Conservation (phyloP, 2,888 invertebrate species). For the Phymatocera aterrima region DNA sequence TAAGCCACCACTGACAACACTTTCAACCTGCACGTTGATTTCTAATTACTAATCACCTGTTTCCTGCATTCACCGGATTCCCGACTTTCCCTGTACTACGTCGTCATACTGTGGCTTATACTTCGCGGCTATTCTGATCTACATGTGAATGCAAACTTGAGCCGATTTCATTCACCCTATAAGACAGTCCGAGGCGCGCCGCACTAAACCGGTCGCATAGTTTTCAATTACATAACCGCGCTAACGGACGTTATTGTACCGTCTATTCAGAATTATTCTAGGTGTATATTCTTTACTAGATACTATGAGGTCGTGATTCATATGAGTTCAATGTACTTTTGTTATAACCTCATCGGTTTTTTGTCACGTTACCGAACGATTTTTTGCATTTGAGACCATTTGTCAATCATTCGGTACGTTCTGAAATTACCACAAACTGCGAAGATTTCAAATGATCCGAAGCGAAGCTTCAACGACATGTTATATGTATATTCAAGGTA, state of each 20-base stretch:
- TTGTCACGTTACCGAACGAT: too few relatives aligned
- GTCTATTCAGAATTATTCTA: neutral
- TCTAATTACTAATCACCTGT: constrained; percentile 37
- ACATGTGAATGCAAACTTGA: neutral
- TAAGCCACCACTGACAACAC: constrained; percentile 1
- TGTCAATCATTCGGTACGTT: too few relatives aligned
- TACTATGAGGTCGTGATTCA: too few relatives aligned
- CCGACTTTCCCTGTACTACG: constrained; percentile 14
- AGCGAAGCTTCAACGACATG: too few relatives aligned
- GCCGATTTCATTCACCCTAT: constrained; percentile 14
- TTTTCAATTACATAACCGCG: constrained; percentile 20
- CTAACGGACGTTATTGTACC: neutral
- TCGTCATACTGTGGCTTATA: neutral
- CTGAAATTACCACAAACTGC: too few relatives aligned
- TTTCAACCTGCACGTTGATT: constrained; percentile 29
- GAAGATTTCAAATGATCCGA: too few relatives aligned
- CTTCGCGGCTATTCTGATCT: neutral
- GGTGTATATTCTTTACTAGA: neutral
- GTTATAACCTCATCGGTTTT: too few relatives aligned
- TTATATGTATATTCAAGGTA: too few relatives aligned
- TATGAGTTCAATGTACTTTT: too few relatives aligned
- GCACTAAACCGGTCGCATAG: constrained; percentile 24
- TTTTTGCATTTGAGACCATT: too few relatives aligned
- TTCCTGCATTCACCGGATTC: constrained; percentile 34
- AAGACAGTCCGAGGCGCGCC: neutral